Evolutionary conservation across 2,888 invertebrate species (phyloP).

Genomic region (Athalia circularis): DNA sequence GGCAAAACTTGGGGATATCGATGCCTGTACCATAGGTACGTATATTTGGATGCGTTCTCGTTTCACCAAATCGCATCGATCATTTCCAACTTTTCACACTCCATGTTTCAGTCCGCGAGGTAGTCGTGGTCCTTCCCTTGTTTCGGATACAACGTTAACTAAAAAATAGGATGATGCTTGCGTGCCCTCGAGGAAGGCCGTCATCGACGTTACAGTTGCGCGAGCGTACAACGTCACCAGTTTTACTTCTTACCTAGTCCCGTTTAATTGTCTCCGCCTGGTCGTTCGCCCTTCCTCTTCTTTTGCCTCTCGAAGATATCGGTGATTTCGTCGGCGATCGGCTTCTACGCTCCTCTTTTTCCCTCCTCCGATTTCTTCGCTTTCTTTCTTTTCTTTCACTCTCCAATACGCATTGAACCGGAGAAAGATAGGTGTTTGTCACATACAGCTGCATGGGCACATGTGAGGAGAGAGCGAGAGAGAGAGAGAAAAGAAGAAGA

Average conservation of each 20-base stretch:
- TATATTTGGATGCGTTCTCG: no score
- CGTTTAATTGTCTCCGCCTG: slow-evolving; percentile 38
- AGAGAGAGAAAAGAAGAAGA: slow-evolving; percentile 25
- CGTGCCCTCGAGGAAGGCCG: slow-evolving; percentile 38
- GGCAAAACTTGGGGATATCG: neutral
- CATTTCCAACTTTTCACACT: no score
- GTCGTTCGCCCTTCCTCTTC: slow-evolving; percentile 5
- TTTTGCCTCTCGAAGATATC: slow-evolving; percentile 10
- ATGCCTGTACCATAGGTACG: no score
- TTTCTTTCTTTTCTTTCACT: neutral
- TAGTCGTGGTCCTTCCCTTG: neutral
- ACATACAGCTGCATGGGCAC: neutral
- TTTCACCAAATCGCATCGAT: no score
- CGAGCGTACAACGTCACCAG: slow-evolving; percentile 30
- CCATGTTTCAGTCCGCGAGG: neutral
- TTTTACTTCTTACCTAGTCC: slow-evolving; percentile 25
- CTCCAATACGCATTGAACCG: neutral
- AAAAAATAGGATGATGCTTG: no score
- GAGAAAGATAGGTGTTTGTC: no score
- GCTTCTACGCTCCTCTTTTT: neutral
- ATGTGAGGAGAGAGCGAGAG: neutral
- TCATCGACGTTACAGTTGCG: slow-evolving; percentile 5
- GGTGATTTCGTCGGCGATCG: slow-evolving; percentile 31
- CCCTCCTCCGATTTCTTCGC: neutral
- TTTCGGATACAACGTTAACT: neutral